A percentile compares a stretch with the other conserved stretches of the same genome.
Evolutionary conservation across 2,797 vertebrate species (phyloP).

Genomic region (Adelosebastes latens): DNA sequence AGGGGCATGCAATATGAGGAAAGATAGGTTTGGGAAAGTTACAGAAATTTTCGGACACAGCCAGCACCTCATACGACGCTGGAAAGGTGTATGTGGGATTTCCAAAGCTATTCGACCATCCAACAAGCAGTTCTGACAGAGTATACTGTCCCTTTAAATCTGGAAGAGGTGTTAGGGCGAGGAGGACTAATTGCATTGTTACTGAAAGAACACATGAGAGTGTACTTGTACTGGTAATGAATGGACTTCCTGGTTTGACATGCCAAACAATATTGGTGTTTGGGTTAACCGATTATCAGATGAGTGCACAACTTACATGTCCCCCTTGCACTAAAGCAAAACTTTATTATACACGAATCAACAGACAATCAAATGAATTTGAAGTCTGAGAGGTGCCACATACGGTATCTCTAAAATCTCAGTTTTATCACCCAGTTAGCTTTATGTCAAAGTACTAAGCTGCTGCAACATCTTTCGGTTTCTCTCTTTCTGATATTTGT

Average conservation of each 20-base stretch:
- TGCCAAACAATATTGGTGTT: no score
- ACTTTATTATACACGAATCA: neutral
- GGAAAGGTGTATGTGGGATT: neutral
- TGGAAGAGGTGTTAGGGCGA: neutral
- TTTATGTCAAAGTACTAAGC: neutral
- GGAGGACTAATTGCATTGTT: constrained; percentile 1
- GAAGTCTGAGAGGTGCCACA: neutral
- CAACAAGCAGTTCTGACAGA: neutral
- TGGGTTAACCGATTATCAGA: neutral
- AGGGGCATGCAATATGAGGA: neutral
- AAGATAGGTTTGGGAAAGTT: neutral
- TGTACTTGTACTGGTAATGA: neutral
- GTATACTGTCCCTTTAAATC: neutral
- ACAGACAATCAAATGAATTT: neutral
- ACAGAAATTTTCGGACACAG: neutral
- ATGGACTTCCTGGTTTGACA: no score
- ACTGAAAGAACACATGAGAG: neutral
- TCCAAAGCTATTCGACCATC: neutral
- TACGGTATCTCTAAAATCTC: neutral
- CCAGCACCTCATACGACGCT: neutral
- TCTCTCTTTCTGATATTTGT: neutral
- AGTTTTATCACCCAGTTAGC: neutral
- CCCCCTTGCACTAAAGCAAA: neutral
- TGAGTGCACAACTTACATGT: neutral
- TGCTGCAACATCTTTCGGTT: neutral